These are phyloP conservation scores for Caranx ignobilis DNA, from an alignment of 2,113 vertebrate genomes.

Conservation along the genomic window DNA sequence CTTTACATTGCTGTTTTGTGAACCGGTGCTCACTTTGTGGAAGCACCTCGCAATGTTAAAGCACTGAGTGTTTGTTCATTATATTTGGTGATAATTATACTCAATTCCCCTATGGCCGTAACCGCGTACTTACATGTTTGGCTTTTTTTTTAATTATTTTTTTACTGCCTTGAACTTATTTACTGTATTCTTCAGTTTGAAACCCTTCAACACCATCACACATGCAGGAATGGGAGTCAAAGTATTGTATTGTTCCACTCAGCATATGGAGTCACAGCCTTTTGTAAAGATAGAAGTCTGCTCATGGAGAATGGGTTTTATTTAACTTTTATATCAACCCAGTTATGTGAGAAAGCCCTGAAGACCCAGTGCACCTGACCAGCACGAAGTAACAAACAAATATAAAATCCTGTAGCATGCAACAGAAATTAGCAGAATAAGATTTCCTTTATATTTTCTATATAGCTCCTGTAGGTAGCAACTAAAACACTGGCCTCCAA, in stretches of 20 bases:
- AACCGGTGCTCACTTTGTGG: conserved; percentile 68
- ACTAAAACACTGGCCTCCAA: too few relatives aligned
- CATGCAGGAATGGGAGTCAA: not conserved
- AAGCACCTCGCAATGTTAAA: conserved; percentile 45
- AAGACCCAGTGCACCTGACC: too few relatives aligned
- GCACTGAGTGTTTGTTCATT: conserved; percentile 43
- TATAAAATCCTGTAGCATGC: too few relatives aligned
- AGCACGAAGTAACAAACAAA: too few relatives aligned
- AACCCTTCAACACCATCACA: not conserved
- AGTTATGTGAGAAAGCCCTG: too few relatives aligned
- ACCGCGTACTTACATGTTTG: conserved; percentile 1
- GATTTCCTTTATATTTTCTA: too few relatives aligned
- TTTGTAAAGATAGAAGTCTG: not conserved
- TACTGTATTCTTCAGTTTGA: not conserved
- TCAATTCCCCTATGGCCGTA: not conserved
- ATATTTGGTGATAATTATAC: conserved; percentile 18
- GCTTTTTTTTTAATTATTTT: conserved; percentile 20
- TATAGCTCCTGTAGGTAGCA: too few relatives aligned
- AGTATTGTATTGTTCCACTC: not conserved
- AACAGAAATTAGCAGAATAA: too few relatives aligned
- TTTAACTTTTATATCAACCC: too few relatives aligned
- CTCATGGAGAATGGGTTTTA: too few relatives aligned
- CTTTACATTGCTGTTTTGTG: conserved; percentile 57
- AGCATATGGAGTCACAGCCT: not conserved
- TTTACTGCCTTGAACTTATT: not conserved